Evolutionary conservation across 1,140 invertebrate genomes (phyloP).

Genomic region (Pygmarrhopalites habei): DNA sequence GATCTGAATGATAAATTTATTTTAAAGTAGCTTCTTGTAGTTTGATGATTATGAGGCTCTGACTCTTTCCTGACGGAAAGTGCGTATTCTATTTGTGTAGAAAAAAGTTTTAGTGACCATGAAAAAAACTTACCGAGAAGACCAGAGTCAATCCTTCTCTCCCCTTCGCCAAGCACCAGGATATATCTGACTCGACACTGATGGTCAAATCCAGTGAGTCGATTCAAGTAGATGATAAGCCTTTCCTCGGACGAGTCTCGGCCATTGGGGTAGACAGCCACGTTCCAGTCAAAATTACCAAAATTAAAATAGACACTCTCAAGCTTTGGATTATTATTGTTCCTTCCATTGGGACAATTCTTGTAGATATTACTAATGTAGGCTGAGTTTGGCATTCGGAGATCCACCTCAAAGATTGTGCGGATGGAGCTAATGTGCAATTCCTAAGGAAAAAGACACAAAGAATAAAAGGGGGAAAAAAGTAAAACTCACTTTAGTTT

Average conservation of each 20-base stretch:
- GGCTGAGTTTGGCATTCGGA: slow-evolving; percentile 51
- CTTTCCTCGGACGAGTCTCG: slow-evolving; percentile 48
- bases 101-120: too few relatives aligned
- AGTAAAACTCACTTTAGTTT: too few relatives aligned
- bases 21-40: too few relatives aligned
- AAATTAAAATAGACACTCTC: slow-evolving; percentile 67
- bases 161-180: slow-evolving; percentile 51
- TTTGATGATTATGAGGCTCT: too few relatives aligned
- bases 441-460: too few relatives aligned
- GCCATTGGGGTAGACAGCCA: slow-evolving; percentile 62
- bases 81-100: too few relatives aligned
- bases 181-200: slow-evolving; percentile 67
- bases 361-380: slow-evolving; percentile 18
- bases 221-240: slow-evolving; percentile 58
- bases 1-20: too few relatives aligned
- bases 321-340: slow-evolving; percentile 47
- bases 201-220: slow-evolving; percentile 71
- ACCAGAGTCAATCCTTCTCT: slow-evolving; percentile 64
- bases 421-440: slow-evolving; percentile 67
- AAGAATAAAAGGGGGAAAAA: too few relatives aligned
- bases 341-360: slow-evolving; percentile 13
- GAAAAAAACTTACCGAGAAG: slow-evolving; percentile 48
- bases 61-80: too few relatives aligned
- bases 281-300: slow-evolving; percentile 77
- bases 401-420: slow-evolving; percentile 67